Conservation (phyloP, 2,888 invertebrate species). For the Invenusta paracnida region DNA sequence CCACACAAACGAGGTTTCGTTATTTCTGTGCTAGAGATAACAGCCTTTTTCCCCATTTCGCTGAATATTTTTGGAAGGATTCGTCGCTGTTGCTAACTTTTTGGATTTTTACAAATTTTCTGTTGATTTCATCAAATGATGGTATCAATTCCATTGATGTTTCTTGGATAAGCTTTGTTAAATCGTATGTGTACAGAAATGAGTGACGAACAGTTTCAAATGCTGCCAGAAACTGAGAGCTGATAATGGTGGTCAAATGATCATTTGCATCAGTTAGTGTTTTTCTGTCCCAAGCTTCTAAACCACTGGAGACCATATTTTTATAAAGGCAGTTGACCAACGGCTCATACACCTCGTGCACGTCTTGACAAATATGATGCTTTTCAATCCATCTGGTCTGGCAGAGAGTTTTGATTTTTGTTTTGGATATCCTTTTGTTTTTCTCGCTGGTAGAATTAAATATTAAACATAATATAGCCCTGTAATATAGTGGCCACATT, state of each 20-base stretch:
- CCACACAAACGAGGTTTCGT: background rate
- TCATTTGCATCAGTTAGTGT: background rate
- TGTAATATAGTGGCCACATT: background rate
- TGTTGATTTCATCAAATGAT: background rate
- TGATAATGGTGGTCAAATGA: background rate
- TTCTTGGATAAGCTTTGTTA: background rate
- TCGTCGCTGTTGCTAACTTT: background rate
- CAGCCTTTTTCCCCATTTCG: background rate
- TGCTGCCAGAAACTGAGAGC: background rate
- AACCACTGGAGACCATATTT: background rate
- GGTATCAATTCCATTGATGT: background rate
- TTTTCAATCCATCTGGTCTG: background rate
- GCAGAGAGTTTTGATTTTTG: constrained; percentile 24
- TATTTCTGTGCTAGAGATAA: background rate
- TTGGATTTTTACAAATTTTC: background rate
- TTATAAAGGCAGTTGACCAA: background rate
- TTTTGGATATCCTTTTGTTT: too few relatives aligned
- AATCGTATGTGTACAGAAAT: background rate
- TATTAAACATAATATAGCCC: background rate
- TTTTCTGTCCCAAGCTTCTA: background rate
- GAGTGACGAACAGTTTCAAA: background rate
- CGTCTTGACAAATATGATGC: background rate
- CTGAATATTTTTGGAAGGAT: background rate
- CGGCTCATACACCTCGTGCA: background rate
- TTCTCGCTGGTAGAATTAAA: too few relatives aligned